Evolutionary conservation across 1,140 invertebrate species (phyloP).

Genomic region (Ceratitis capitata): DNA sequence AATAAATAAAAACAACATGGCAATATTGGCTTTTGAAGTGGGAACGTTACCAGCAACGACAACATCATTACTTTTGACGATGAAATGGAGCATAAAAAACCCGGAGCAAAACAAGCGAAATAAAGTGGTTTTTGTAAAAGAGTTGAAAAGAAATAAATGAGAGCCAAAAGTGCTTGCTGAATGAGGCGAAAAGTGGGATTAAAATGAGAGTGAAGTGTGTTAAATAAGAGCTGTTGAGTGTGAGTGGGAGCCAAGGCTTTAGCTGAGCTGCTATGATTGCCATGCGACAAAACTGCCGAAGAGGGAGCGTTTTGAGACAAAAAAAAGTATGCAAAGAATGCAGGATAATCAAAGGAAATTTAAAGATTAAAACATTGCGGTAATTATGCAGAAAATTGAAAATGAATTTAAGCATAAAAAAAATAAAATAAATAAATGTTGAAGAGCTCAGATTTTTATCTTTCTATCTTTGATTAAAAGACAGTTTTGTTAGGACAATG

Average conservation of each 20-base stretch:
- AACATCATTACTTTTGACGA: background rate
- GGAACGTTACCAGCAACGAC: background rate
- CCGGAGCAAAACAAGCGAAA: background rate
- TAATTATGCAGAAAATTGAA: background rate
- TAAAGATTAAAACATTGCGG: background rate
- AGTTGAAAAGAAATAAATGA: slow-evolving; percentile 25
- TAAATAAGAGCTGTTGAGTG: slow-evolving; percentile 8
- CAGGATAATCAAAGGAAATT: too few relatives aligned
- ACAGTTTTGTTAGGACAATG: background rate
- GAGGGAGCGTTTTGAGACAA: background rate
- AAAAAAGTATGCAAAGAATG: background rate
- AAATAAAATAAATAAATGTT: too few relatives aligned
- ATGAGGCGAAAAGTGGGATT: slow-evolving; percentile 20
- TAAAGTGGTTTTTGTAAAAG: slow-evolving; percentile 6
- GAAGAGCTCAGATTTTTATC: too few relatives aligned
- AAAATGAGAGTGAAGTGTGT: background rate
- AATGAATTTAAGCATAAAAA: background rate
- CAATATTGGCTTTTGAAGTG: background rate
- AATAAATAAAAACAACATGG: background rate
- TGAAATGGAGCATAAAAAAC: slow-evolving; percentile 10
- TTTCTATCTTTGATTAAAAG: background rate
- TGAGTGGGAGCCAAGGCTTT: background rate
- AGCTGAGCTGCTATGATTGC: background rate
- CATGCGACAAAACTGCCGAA: background rate
- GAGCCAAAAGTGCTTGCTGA: slow-evolving; percentile 6